These are phyloP conservation scores for Psylliodes chrysocephalus DNA, from an alignment of 2,888 invertebrate species.

Conservation along the genomic window DNA sequence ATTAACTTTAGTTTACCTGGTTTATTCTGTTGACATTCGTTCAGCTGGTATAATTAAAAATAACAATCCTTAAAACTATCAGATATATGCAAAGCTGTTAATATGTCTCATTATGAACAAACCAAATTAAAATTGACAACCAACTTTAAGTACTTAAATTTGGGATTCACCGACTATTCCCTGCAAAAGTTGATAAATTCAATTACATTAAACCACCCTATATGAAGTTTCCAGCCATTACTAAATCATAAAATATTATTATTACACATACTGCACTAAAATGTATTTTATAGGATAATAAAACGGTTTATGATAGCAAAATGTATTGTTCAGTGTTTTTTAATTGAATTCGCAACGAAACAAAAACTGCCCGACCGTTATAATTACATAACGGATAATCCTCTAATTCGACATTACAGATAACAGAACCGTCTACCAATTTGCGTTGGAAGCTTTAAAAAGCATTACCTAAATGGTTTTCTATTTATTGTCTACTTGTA, in stretches of 20 bases:
- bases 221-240: neutral
- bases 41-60: no score
- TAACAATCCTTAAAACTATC: no score
- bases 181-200: no score
- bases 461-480: constrained; percentile 13
- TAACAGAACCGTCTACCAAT: constrained; percentile 21
- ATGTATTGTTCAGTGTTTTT: constrained; percentile 18
- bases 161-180: no score
- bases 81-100: no score
- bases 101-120: no score
- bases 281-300: constrained; percentile 19
- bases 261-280: constrained; percentile 10
- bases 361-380: constrained; percentile 11
- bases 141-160: no score
- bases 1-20: no score
- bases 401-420: constrained; percentile 12
- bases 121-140: no score
- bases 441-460: constrained; percentile 16
- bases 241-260: constrained; percentile 20
- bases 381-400: constrained; percentile 23
- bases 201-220: neutral
- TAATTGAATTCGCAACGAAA: constrained; percentile 17
- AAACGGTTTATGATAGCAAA: constrained; percentile 23
- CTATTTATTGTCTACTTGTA: neutral
- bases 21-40: no score